A percentile compares a stretch with the other conserved stretches of the same genome.
phyloP scores from a whole-genome alignment of 1,140 invertebrate species.

The Cheumatopsyche charites region DNA sequence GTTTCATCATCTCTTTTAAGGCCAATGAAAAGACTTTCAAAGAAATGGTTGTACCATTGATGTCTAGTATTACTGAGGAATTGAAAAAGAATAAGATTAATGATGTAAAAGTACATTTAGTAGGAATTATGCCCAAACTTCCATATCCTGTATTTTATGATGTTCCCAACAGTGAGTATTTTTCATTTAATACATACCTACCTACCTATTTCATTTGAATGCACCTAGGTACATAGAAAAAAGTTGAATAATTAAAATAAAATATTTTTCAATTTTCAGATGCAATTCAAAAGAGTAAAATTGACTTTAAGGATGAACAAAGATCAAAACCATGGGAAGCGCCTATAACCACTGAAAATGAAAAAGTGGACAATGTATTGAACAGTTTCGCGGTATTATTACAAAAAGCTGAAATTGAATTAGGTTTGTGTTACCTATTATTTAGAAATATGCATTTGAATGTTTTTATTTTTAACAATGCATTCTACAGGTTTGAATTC shows the following conservation, averaged over 20 bases:
- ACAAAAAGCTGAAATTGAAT: constrained; percentile 47
- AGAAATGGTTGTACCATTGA: constrained; percentile 59
- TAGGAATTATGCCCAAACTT: constrained; percentile 54
- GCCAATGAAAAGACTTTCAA: constrained; percentile 60
- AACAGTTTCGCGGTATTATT: constrained; percentile 45
- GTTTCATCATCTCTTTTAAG: constrained; percentile 46
- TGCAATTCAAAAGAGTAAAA: constrained; percentile 58
- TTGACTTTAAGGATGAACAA: constrained; percentile 54
- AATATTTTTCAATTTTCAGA: too few relatives aligned
- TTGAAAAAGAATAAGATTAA: constrained; percentile 57
- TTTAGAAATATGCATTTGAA: too few relatives aligned
- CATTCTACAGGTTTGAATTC: constrained; percentile 51
- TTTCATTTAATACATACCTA: not conserved
- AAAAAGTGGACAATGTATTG: constrained; percentile 48
- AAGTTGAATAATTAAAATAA: too few relatives aligned
- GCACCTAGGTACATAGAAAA: too few relatives aligned
- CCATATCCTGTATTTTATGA: constrained; percentile 58
- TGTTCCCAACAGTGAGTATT: constrained; percentile 54
- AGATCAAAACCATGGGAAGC: constrained; percentile 50
- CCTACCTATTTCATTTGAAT: too few relatives aligned
- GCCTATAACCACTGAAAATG: constrained; percentile 48
- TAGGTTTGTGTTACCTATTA: constrained; percentile 46
- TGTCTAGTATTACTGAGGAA: constrained; percentile 57
- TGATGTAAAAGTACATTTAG: constrained; percentile 58
- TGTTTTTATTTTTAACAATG: not conserved